Evolutionary conservation across 2,113 vertebrate species (phyloP).

Genomic region (Coracopsis vasa): DNA sequence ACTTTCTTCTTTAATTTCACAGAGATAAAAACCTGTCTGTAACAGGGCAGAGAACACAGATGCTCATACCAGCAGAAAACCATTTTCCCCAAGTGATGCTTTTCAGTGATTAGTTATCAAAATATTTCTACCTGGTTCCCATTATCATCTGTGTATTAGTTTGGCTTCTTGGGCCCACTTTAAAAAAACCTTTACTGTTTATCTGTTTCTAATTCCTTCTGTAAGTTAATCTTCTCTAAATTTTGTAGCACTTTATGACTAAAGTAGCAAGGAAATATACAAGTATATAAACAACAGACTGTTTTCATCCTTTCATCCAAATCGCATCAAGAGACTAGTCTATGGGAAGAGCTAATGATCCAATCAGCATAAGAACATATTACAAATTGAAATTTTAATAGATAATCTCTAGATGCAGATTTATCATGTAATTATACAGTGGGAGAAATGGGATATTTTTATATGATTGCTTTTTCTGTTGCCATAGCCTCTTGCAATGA

Average conservation of each 20-base stretch:
- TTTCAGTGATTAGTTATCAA: not conserved
- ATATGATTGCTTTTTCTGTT: not conserved
- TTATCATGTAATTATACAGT: slow-evolving; percentile 5
- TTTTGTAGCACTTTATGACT: not conserved
- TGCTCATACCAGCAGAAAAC: not conserved
- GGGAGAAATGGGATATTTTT: not conserved
- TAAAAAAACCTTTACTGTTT: not conserved
- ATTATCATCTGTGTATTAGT: not conserved
- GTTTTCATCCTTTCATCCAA: not conserved
- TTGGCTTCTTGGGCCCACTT: not conserved
- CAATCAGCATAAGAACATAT: not conserved
- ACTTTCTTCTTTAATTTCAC: not conserved
- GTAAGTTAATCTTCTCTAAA: not conserved
- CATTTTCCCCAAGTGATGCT: not conserved
- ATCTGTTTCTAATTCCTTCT: not conserved
- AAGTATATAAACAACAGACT: not conserved
- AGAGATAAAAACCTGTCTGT: not conserved
- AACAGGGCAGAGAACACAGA: not conserved
- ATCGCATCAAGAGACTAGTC: not conserved
- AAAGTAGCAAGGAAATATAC: not conserved
- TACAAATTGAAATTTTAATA: slow-evolving; percentile 22
- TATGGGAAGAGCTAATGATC: slow-evolving; percentile 28
- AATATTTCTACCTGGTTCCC: not conserved
- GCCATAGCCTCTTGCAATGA: not conserved
- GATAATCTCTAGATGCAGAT: not conserved